Conservation (phyloP, 1,140 invertebrate species). For the Drosophila asahinai region DNA sequence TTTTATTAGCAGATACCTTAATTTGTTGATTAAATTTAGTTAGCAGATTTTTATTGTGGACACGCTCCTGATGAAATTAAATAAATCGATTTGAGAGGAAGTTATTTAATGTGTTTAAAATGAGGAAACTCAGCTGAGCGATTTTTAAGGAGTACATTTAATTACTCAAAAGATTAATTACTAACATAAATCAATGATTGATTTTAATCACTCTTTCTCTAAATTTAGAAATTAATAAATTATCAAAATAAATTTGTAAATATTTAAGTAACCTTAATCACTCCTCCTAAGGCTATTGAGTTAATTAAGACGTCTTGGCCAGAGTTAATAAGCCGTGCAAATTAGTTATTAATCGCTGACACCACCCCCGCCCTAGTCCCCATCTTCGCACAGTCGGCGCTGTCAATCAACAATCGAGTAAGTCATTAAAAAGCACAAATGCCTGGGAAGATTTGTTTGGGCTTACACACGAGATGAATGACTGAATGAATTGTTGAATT, state of each 20-base stretch:
- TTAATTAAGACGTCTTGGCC: constrained; percentile 34
- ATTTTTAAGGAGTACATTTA: too few species aligned
- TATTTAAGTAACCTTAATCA: constrained; percentile 1
- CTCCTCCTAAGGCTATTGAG: not conserved
- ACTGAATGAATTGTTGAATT: constrained; percentile 67
- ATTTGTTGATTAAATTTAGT: constrained; percentile 11
- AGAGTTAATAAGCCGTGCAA: constrained; percentile 34
- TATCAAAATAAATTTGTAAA: not conserved
- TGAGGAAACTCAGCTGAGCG: not conserved
- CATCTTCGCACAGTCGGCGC: constrained; percentile 24
- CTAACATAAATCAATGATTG: too few species aligned
- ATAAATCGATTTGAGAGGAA: not conserved
- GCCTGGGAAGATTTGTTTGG: constrained; percentile 40
- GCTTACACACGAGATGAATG: constrained; percentile 43
- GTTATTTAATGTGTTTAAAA: not conserved
- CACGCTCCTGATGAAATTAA: constrained; percentile 3
- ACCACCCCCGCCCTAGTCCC: constrained; percentile 19
- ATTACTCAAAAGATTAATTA: too few species aligned
- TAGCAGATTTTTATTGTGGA: not conserved
- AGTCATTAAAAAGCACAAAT: constrained; percentile 44
- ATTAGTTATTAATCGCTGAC: constrained; percentile 43
- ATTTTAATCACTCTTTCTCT: not conserved
- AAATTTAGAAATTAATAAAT: not conserved
- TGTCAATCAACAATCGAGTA: constrained; percentile 46
- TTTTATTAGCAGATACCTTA: constrained; percentile 14